Percentiles rank a stretch among this genome's conserved stretches.
phyloP scores from a whole-genome alignment of 2,888 invertebrate genomes.

The Ormyrus nitidulus region DNA sequence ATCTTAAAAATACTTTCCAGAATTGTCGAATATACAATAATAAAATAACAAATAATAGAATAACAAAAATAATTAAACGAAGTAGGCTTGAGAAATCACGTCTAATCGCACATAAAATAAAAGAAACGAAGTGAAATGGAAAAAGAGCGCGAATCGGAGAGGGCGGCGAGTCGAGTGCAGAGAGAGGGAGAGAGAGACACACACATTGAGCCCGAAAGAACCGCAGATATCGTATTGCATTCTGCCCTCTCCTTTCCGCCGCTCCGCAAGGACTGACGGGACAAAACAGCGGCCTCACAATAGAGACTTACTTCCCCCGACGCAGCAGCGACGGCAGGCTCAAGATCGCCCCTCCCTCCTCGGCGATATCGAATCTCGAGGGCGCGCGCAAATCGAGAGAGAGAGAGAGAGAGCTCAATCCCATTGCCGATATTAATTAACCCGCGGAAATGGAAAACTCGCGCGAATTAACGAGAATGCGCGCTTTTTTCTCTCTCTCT shows the following conservation, averaged over 20 bases:
- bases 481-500: constrained; percentile 1
- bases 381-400: constrained; percentile 51
- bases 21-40: neutral
- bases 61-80: constrained; percentile 14
- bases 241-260: constrained; percentile 2
- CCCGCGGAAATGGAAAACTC: constrained; percentile 59
- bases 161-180: no score
- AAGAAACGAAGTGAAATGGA: neutral
- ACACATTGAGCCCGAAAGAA: constrained; percentile 67
- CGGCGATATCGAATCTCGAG: constrained; percentile 41
- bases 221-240: constrained; percentile 74
- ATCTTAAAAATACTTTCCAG: no score
- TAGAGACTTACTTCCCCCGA: constrained; percentile 58
- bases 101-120: constrained; percentile 13
- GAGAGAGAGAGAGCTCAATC: constrained; percentile 58
- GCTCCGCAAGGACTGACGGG: constrained; percentile 72
- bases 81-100: neutral
- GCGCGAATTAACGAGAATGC: neutral
- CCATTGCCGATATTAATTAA: constrained; percentile 72
- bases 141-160: neutral
- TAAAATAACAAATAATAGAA: no score
- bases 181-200: constrained; percentile 53
- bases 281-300: constrained; percentile 73
- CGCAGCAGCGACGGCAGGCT: constrained; percentile 14
- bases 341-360: constrained; percentile 1